phyloP scores from a whole-genome alignment of 2,888 invertebrate species.

The Leptarthrus brevirostris region DNA sequence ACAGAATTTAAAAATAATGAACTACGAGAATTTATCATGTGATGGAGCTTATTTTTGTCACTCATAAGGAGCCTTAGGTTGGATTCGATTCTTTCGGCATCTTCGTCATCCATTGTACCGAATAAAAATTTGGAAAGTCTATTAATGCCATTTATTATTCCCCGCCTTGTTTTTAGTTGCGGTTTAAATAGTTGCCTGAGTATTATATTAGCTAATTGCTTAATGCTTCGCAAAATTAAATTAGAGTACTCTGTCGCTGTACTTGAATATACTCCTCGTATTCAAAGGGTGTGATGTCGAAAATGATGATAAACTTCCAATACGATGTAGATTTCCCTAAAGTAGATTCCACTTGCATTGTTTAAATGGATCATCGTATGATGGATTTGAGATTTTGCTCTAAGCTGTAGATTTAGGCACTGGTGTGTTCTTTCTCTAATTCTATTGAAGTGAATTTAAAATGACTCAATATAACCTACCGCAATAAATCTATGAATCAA shows the following conservation, averaged over 20 bases:
- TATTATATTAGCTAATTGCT: background rate
- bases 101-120: background rate
- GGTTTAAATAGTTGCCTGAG: background rate
- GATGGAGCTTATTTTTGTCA: background rate
- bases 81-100: background rate
- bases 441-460: too few species aligned
- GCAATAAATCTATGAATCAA: too few species aligned
- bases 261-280: background rate
- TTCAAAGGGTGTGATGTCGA: background rate
- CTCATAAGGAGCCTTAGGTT: background rate
- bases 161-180: background rate
- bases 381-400: too few species aligned
- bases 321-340: background rate
- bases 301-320: background rate
- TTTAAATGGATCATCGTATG: too few species aligned
- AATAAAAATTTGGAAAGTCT: background rate
- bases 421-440: too few species aligned
- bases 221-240: background rate
- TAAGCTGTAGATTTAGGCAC: too few species aligned
- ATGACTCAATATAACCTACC: too few species aligned
- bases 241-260: background rate
- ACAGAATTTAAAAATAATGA: background rate
- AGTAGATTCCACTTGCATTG: too few species aligned
- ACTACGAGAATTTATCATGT: background rate
- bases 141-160: too few species aligned